These are phyloP conservation scores for Dolichomitus sp. DNA, from an alignment of 2,888 invertebrate genomes.

Conservation along the genomic window DNA sequence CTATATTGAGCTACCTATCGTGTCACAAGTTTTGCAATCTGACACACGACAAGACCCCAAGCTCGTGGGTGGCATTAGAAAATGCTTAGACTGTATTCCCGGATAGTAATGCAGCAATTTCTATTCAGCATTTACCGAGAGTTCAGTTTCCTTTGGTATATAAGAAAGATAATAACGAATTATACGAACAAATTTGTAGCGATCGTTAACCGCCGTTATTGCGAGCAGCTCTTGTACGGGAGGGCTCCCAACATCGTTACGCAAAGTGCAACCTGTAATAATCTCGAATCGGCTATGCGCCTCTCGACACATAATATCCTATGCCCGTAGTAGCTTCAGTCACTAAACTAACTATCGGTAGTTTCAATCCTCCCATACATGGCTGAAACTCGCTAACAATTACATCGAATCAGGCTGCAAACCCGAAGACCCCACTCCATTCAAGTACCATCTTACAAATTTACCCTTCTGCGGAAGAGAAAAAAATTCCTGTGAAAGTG, in stretches of 20 bases:
- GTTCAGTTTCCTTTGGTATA: constrained; percentile 42
- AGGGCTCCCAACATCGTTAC: constrained; percentile 34
- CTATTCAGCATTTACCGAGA: constrained; percentile 56
- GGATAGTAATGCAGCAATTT: constrained; percentile 61
- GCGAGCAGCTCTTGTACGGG: constrained; percentile 9
- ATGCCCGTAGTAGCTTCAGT: neutral
- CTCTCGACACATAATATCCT: neutral
- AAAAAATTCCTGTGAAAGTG: constrained; percentile 7
- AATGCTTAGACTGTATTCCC: constrained; percentile 50
- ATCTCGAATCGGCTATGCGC: constrained; percentile 23
- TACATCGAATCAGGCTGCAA: constrained; percentile 14
- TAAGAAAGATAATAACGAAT: constrained; percentile 50
- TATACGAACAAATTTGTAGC: constrained; percentile 43
- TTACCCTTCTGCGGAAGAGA: neutral
- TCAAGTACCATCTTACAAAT: neutral
- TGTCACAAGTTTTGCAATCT: constrained; percentile 58
- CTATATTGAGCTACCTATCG: constrained; percentile 2
- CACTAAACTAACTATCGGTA: constrained; percentile 10
- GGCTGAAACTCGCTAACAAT: constrained; percentile 31
- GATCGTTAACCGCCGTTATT: constrained; percentile 25
- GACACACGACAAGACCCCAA: constrained; percentile 35
- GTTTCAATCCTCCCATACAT: constrained; percentile 11
- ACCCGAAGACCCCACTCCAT: neutral
- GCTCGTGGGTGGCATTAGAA: constrained; percentile 60
- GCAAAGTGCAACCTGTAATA: constrained; percentile 39